Conservation (phyloP, 2,113 vertebrate genomes). For the Indicator indicator region DNA sequence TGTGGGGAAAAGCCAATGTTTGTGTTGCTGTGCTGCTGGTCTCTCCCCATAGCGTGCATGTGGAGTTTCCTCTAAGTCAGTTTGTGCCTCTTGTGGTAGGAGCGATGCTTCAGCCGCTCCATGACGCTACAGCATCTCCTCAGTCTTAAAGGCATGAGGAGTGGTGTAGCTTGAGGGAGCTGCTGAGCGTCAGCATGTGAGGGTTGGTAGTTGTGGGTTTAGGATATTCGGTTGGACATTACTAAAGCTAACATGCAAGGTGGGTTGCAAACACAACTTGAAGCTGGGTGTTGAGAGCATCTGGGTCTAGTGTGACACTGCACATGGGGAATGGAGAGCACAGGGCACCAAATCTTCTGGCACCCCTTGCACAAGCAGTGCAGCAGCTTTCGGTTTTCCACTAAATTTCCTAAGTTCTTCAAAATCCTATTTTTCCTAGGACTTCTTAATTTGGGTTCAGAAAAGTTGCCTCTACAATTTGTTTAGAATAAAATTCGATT, state of each 20-base stretch:
- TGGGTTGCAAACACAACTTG: not conserved
- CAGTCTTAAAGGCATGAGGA: accelerated
- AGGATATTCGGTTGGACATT: too few relatives aligned
- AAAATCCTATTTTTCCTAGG: not conserved
- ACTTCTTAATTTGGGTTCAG: not conserved
- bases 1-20: not conserved
- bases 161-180: accelerated
- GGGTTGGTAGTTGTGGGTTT: accelerated
- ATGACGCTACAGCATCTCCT: not conserved
- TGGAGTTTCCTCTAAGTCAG: not conserved
- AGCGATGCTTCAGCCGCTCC: not conserved
- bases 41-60: accelerated
- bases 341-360: not conserved
- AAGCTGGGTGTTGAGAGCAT: not conserved
- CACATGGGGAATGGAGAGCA: not conserved
- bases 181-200: accelerated
- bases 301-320: not conserved
- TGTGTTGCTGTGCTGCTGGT: accelerated
- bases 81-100: not conserved
- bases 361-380: not conserved
- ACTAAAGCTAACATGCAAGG: not conserved
- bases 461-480: not conserved
- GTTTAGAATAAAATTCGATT: not conserved
- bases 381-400: not conserved
- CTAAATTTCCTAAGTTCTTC: not conserved